Evolutionary conservation across 2,888 invertebrate species (phyloP), one percentile per base, ranked within the genome.

Genomic region (Marronus borbonicus): DNA sequence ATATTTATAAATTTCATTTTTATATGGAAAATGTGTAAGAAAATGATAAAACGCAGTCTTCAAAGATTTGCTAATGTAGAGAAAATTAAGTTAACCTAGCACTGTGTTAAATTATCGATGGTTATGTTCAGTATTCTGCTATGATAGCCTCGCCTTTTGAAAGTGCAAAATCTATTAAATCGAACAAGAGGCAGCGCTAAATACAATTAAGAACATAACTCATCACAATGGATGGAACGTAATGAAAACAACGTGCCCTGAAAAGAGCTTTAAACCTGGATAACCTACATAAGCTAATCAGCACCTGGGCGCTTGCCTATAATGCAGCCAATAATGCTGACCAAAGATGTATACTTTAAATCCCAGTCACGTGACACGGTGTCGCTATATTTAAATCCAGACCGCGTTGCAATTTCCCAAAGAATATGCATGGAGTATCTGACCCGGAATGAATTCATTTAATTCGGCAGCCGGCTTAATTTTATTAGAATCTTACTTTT

Each of bases 291-390:
- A 78, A 78, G 62, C 76, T 76, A 78, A 69, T 76, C 60, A 62
- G 69, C 31, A 31, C 75, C 60, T 69, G 17, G 28, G 12, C 12
- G 10, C 36, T 24, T 39, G 62, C 58, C 74, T 28, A 28, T 50
- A 50, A 72, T 66, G 66, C 55, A 74, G 66, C 28, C 58, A 74
- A 64, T 60, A 72, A 76, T 55, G 36, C 68, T 20, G 62, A 60
- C 69, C 60, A 70, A 76, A 76, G 39, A 75, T 58, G 75, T 74
- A 70, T 58, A 44, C 68, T 76, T 72, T 79, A 76, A 68, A 76
- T 64, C 66, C 60, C 66, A 36, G 68, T 72, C 76, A 79, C 76
- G 79, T 76, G 76, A 74, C 72, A 58, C 76, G 55, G 76, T 76
- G 72, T 74, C 60, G 50, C 58, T 60, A 62, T 60, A 44, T 44